phyloP scores from a whole-genome alignment of 2,797 vertebrate species.

The Sarcophilus harrisii region DNA sequence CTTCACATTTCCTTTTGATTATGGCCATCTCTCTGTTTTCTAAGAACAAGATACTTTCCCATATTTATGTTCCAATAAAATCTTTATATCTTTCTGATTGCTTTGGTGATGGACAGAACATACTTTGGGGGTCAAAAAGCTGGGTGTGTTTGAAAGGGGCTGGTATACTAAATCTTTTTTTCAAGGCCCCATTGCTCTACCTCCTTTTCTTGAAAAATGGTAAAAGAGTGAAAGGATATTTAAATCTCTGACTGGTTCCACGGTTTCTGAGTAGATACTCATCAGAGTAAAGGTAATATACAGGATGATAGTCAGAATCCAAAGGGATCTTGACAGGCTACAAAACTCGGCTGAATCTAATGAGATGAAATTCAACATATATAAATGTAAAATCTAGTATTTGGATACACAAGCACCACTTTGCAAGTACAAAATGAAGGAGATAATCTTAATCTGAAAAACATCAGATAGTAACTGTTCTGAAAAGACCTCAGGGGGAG shows the following conservation, averaged over 20 bases:
- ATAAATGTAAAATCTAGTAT: not conserved
- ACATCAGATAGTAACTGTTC: not conserved
- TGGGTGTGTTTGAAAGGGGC: not conserved
- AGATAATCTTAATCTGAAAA: too few relatives aligned
- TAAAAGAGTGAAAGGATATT: not conserved
- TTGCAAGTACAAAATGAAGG: not conserved
- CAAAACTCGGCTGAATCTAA: not conserved
- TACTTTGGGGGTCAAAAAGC: not conserved
- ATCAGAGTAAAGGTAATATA: not conserved
- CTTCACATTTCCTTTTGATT: conserved; percentile 7
- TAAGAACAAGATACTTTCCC: not conserved
- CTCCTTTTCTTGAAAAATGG: not conserved
- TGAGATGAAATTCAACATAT: not conserved
- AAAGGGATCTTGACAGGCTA: not conserved
- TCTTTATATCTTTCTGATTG: conserved; percentile 15
- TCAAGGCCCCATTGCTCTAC: not conserved
- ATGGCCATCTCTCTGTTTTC: conserved; percentile 3
- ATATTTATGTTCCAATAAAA: not conserved
- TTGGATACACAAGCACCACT: not conserved
- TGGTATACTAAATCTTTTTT: not conserved
- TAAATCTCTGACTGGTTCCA: not conserved
- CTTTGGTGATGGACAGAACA: not conserved
- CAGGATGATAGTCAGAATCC: not conserved
- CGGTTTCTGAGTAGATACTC: not conserved
- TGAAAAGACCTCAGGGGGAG: not conserved